A percentile compares a stretch with the other conserved stretches of the same genome.
Evolutionary conservation across 2,888 invertebrate species (phyloP).

Genomic region (Tachystola acroxantha): DNA sequence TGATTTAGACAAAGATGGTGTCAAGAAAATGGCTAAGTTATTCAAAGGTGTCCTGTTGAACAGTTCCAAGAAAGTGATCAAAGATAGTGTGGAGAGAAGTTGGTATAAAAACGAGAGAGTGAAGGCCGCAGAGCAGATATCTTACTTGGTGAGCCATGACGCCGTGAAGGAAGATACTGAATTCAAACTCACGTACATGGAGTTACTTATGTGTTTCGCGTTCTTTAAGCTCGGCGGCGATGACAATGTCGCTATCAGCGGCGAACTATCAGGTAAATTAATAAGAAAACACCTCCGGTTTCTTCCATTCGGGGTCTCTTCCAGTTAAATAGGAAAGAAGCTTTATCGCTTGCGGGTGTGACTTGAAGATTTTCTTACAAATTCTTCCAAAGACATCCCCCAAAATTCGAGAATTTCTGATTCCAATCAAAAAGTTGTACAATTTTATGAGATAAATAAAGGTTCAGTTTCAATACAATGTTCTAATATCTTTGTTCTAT

Average conservation of each 20-base stretch:
- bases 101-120: constrained; percentile 85
- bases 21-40: constrained; percentile 80
- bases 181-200: constrained; percentile 82
- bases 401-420: too few relatives aligned
- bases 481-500: too few relatives aligned
- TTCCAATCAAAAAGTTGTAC: too few relatives aligned
- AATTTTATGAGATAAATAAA: too few relatives aligned
- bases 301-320: too few relatives aligned
- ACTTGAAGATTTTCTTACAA: too few relatives aligned
- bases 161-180: constrained; percentile 74
- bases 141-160: constrained; percentile 74
- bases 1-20: constrained; percentile 77
- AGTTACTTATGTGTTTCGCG: constrained; percentile 80
- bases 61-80: constrained; percentile 69
- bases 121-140: constrained; percentile 78
- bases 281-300: too few relatives aligned
- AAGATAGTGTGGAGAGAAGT: constrained; percentile 65
- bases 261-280: constrained; percentile 80
- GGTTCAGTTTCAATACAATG: too few relatives aligned
- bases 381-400: too few relatives aligned
- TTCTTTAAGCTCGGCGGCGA: constrained; percentile 79
- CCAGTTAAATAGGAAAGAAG: too few relatives aligned
- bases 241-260: constrained; percentile 69
- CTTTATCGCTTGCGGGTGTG: too few relatives aligned
- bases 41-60: constrained; percentile 80